These are phyloP conservation scores for Cetoscarus ocellatus DNA, from an alignment of 2,797 vertebrate genomes.

Conservation along the genomic window DNA sequence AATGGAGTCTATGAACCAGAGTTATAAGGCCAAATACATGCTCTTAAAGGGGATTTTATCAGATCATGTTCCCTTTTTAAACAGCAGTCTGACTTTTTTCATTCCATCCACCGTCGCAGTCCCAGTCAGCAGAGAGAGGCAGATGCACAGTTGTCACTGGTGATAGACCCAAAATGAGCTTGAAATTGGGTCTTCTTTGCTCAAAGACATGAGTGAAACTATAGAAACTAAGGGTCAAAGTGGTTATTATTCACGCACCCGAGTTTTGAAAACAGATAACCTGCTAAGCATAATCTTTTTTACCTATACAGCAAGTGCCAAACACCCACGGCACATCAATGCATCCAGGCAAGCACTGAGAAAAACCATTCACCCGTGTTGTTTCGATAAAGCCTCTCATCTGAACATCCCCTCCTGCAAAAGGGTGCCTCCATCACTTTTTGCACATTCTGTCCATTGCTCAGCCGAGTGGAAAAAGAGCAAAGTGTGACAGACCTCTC, in stretches of 20 bases:
- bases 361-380: constrained; percentile 23
- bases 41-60: too few species aligned
- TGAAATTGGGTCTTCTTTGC: background rate
- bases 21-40: too few species aligned
- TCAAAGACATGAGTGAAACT: background rate
- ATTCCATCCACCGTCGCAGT: too few species aligned
- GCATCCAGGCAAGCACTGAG: constrained; percentile 14
- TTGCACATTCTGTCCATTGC: constrained; percentile 33
- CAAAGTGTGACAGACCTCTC: constrained; percentile 46
- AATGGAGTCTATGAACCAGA: too few species aligned
- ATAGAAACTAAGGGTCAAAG: background rate
- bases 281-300: background rate
- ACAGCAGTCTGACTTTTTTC: too few species aligned
- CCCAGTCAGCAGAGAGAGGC: too few species aligned
- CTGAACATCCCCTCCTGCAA: constrained; percentile 39
- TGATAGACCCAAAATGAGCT: background rate
- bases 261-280: background rate
- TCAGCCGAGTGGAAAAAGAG: constrained; percentile 49
- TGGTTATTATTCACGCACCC: background rate
- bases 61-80: too few species aligned
- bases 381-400: constrained; percentile 40
- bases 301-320: background rate
- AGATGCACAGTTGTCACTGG: too few species aligned
- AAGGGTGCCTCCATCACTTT: constrained; percentile 41
- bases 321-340: background rate